phyloP scores from a whole-genome alignment of 2,888 invertebrate genomes.

The Pristionchus maxplancki region DNA sequence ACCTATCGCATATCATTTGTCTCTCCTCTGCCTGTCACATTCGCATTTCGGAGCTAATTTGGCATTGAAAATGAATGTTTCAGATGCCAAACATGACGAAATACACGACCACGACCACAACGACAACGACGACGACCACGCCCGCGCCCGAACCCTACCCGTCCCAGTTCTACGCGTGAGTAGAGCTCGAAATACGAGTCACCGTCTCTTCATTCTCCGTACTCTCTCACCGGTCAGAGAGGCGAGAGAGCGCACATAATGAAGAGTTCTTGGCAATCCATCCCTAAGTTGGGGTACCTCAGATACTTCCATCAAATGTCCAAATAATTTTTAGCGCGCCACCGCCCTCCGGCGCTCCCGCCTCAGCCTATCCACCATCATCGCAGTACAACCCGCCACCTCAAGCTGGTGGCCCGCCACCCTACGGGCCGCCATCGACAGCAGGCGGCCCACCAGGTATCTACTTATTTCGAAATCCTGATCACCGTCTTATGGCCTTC shows the following conservation, averaged over 20 bases:
- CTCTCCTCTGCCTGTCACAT: too few species aligned
- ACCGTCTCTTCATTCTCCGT: too few species aligned
- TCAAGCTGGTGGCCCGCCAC: neutral
- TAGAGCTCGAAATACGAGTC: neutral
- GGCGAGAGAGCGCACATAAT: too few species aligned
- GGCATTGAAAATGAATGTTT: too few species aligned
- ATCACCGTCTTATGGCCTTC: neutral
- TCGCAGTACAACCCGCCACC: neutral
- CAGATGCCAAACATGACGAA: slow-evolving; percentile 50
- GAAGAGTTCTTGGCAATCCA: neutral
- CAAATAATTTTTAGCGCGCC: neutral
- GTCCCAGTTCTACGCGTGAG: slow-evolving; percentile 40
- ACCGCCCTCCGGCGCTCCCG: neutral
- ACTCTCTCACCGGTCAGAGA: too few species aligned
- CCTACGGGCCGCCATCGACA: neutral
- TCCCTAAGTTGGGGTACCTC: too few species aligned
- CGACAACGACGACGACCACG: slow-evolving; percentile 11
- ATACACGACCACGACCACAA: slow-evolving; percentile 32
- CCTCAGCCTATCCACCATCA: neutral
- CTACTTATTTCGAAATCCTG: neutral
- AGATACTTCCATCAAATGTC: too few species aligned
- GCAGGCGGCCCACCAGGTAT: neutral
- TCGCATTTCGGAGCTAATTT: too few species aligned
- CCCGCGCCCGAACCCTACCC: slow-evolving; percentile 18
- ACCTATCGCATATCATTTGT: too few species aligned